phyloP scores from a whole-genome alignment of 2,113 vertebrate species.

The Poeciliopsis occidentalis region DNA sequence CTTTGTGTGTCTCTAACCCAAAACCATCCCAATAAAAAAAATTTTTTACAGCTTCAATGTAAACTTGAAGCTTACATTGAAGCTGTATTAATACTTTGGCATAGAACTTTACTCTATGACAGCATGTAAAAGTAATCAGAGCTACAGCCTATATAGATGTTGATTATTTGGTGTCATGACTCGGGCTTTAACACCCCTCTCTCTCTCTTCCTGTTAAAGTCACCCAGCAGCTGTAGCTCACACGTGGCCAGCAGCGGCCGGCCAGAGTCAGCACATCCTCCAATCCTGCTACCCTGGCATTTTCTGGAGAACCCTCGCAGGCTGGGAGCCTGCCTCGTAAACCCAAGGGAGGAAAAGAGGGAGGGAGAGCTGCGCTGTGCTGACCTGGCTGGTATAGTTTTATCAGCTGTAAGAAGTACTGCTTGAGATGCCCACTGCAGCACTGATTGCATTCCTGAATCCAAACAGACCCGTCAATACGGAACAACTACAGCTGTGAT shows the following conservation, averaged over 20 bases:
- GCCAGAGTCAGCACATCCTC: constrained; percentile 82
- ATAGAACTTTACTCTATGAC: background rate
- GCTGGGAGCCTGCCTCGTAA: constrained; percentile 74
- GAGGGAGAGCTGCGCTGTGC: constrained; percentile 52
- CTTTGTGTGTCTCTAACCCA: too few relatives aligned
- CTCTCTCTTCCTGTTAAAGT: constrained; percentile 66
- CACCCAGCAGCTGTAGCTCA: constrained; percentile 83
- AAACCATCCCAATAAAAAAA: background rate
- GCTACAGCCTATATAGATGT: constrained; percentile 6
- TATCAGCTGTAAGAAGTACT: constrained; percentile 68
- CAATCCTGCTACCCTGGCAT: constrained; percentile 81
- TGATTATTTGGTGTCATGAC: constrained; percentile 40
- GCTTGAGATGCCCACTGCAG: constrained; percentile 62
- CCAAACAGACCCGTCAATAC: constrained; percentile 26
- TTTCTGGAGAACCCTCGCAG: constrained; percentile 80
- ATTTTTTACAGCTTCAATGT: too few relatives aligned
- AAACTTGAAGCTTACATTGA: too few relatives aligned
- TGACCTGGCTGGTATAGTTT: constrained; percentile 74
- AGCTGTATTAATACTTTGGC: background rate
- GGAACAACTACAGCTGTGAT: constrained; percentile 19
- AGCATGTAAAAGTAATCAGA: background rate
- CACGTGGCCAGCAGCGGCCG: constrained; percentile 77
- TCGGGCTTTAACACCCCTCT: constrained; percentile 18
- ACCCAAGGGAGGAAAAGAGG: constrained; percentile 61
- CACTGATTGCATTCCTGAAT: constrained; percentile 35